Conservation (phyloP, 1,140 invertebrate species). For the Drosophila virilis region DNA sequence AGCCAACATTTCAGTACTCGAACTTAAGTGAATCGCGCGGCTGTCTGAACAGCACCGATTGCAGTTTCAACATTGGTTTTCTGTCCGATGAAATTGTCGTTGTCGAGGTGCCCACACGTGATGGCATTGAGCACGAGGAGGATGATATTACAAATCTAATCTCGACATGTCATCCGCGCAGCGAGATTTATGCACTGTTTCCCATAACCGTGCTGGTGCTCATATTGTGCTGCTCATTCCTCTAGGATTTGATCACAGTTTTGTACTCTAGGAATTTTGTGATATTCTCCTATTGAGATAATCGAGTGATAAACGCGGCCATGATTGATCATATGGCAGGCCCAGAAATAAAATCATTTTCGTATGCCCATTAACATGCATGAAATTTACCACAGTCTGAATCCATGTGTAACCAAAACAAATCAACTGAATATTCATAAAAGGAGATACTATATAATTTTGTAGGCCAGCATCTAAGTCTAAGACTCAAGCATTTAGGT, state of each 20-base stretch:
- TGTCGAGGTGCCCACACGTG: conserved; percentile 91
- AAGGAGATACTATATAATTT: conserved; percentile 12
- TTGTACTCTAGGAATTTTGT: conserved; percentile 49
- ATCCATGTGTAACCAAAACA: conserved; percentile 42
- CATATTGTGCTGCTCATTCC: conserved; percentile 91
- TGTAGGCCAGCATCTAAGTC: conserved; percentile 29
- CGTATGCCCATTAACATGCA: neutral
- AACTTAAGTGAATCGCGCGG: conserved; percentile 88
- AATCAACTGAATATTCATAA: conserved; percentile 52
- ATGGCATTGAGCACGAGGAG: conserved; percentile 90
- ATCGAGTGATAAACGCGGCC: conserved; percentile 63
- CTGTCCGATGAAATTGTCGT: conserved; percentile 90
- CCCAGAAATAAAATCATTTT: conserved; percentile 32
- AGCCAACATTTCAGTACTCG: conserved; percentile 91
- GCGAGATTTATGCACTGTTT: conserved; percentile 91
- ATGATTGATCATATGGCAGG: conserved; percentile 37
- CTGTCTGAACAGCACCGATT: conserved; percentile 91
- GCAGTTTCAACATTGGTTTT: conserved; percentile 88
- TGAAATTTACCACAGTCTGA: conserved; percentile 56
- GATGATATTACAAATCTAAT: conserved; percentile 89
- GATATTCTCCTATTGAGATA: conserved; percentile 62
- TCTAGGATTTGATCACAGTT: conserved; percentile 81
- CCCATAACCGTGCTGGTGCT: conserved; percentile 90
- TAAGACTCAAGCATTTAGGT: conserved; percentile 61
- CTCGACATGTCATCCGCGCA: conserved; percentile 91